Evolutionary conservation across 2,797 vertebrate species (phyloP), one percentile per base, ranked within the genome.

Genomic region (Melanotaenia boesemani): DNA sequence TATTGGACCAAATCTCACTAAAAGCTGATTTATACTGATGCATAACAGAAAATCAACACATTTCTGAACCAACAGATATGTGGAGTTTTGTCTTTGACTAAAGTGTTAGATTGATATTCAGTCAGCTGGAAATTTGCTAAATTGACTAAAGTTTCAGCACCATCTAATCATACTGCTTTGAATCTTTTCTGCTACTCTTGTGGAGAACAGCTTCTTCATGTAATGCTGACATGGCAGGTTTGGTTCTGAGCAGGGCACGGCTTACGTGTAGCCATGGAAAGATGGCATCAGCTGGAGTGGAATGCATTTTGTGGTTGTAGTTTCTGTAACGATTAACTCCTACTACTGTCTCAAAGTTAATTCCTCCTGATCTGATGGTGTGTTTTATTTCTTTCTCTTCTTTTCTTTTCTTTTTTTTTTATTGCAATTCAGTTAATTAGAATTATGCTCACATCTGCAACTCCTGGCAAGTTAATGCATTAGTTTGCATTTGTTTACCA

Each of bases 211-310:
- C 44, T 60, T 77, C 37, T 62, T 72, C 0, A 2, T 68, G 39
- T 63, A 66, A 28, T 68, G 82, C 86, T 82, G 82, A 82, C 79
- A 61, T 30, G 57, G 81, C 79, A 65, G 41, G 7, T 48, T 65
- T 74, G 70, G 44, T 59, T 67, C 61, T 61, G 50, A 73, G 72
- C 67, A 63, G 84, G 85, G 69, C 82, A 80, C 60, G 68, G 63
- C 76, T 71, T 69, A 74, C 48, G 18, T 79, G 81, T 37, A 69
- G 63, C 56, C 63, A 75, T 76, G 88, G 91, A 91, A 92, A 87
- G 20, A 87, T 83, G 74, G 72, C 86, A 72, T 70, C 58, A 68
- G 1, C 64, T 59, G 69, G 20, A 57, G 63, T 44, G 52, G 67
- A 79, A 76, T 9, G 6, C 41, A 26, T 72, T 79, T 63, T 80